These are phyloP conservation scores for Neotragus moschatus DNA, from an alignment of 2,113 vertebrate genomes.

Conservation along the genomic window DNA sequence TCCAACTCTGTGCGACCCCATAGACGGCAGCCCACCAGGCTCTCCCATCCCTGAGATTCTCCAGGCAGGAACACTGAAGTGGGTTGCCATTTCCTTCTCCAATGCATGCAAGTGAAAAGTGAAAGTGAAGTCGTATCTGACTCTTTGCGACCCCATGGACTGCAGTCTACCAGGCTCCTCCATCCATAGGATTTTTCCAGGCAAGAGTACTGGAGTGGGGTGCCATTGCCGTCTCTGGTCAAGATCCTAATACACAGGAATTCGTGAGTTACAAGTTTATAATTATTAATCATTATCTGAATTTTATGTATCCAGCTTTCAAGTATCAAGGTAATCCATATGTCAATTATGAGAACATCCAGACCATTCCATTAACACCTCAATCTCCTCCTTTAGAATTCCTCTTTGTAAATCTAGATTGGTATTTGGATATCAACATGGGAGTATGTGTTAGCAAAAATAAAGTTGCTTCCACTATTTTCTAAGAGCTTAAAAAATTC, in stretches of 20 bases:
- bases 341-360: not conserved
- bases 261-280: not conserved
- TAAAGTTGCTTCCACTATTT: not conserved
- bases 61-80: too few species aligned
- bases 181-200: too few species aligned
- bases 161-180: too few species aligned
- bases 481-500: not conserved
- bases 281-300: not conserved
- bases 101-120: too few species aligned
- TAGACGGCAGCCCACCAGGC: too few species aligned
- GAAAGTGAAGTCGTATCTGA: too few species aligned
- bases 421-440: not conserved
- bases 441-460: not conserved
- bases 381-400: not conserved
- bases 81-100: too few species aligned
- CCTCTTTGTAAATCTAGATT: not conserved
- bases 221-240: too few species aligned
- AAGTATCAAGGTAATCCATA: not conserved
- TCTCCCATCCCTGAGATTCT: too few species aligned
- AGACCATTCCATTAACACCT: not conserved
- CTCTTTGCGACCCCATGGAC: too few species aligned
- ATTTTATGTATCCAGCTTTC: not conserved
- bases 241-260: not conserved
- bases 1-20: too few species aligned
- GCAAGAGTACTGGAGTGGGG: too few species aligned